phyloP scores from a whole-genome alignment of 92 coral and sea anemone genomes.

The Porites lobata region DNA sequence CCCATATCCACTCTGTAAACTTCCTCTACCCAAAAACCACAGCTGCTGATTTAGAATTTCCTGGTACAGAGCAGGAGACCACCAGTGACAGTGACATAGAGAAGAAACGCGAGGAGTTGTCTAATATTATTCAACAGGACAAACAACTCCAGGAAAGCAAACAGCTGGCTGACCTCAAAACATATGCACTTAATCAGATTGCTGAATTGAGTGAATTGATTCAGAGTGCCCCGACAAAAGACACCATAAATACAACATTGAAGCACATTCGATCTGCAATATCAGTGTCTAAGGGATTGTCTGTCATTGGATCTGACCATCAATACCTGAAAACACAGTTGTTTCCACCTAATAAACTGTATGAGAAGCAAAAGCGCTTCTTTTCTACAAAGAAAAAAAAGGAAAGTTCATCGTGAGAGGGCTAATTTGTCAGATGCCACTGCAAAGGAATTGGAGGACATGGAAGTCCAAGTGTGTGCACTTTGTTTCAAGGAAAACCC shows the following conservation, averaged over 20 bases:
- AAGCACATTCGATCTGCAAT: conserved; percentile 44
- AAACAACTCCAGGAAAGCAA: not conserved
- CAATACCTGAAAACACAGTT: conserved; percentile 34
- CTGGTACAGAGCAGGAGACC: conserved; percentile 8
- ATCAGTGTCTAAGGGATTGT: conserved; percentile 53
- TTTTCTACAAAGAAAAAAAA: conserved; percentile 29
- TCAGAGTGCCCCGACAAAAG: conserved; percentile 34
- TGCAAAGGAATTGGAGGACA: conserved; percentile 6
- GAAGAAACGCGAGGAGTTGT: conserved; percentile 16
- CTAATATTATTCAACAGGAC: not conserved
- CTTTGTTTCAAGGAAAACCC: conserved; percentile 50
- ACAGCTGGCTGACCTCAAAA: conserved; percentile 30
- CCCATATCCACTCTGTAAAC: conserved; percentile 40
- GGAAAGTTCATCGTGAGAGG: not conserved
- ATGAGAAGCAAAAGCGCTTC: conserved; percentile 48
- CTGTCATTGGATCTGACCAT: conserved; percentile 49
- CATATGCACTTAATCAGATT: not conserved
- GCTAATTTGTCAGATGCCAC: conserved; percentile 10
- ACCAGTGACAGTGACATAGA: conserved; percentile 7
- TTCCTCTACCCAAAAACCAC: not conserved
- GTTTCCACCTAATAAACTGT: conserved; percentile 31
- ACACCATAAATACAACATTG: conserved; percentile 38
- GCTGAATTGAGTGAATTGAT: conserved; percentile 34
- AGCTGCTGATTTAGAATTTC: too few species aligned
- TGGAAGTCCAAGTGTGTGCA: conserved; percentile 39